phyloP scores from a whole-genome alignment of 2,797 vertebrate species.

The Syncerus caffer region DNA sequence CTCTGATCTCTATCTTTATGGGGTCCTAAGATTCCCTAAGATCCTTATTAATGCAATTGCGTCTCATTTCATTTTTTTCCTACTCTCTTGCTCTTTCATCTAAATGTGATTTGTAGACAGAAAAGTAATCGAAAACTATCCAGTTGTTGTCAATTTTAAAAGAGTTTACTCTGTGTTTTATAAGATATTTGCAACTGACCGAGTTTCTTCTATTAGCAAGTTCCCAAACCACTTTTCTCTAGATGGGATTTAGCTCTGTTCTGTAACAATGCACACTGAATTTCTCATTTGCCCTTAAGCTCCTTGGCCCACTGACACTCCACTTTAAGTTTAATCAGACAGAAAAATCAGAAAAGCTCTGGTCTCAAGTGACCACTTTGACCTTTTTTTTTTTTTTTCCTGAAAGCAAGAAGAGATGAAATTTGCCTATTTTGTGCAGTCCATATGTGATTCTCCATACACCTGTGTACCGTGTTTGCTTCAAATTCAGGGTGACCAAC shows the following conservation, averaged over 20 bases:
- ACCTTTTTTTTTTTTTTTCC: neutral
- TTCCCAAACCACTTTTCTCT: neutral
- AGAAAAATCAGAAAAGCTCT: slow-evolving; percentile 65
- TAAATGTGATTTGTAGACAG: slow-evolving; percentile 37
- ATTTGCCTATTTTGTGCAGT: slow-evolving; percentile 38
- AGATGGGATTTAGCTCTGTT: slow-evolving; percentile 42
- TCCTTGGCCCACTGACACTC: slow-evolving; percentile 46
- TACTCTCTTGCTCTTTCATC: neutral
- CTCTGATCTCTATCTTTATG: neutral
- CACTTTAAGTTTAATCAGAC: slow-evolving; percentile 68
- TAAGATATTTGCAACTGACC: neutral
- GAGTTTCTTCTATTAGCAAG: slow-evolving; percentile 9
- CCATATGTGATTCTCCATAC: neutral
- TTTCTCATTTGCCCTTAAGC: slow-evolving; percentile 63
- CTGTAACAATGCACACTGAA: slow-evolving; percentile 46
- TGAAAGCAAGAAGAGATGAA: slow-evolving; percentile 34
- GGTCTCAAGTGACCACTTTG: slow-evolving; percentile 47
- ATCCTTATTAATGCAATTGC: neutral
- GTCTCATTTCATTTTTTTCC: neutral
- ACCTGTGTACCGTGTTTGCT: slow-evolving; percentile 25
- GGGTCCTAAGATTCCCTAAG: neutral
- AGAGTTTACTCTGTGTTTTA: slow-evolving; percentile 24
- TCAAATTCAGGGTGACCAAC: slow-evolving; percentile 17
- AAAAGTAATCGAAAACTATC: slow-evolving; percentile 47
- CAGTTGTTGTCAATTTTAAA: neutral